These are phyloP conservation scores for Hemichromis elongatus DNA, from an alignment of 2,113 vertebrate species.

Conservation along the genomic window DNA sequence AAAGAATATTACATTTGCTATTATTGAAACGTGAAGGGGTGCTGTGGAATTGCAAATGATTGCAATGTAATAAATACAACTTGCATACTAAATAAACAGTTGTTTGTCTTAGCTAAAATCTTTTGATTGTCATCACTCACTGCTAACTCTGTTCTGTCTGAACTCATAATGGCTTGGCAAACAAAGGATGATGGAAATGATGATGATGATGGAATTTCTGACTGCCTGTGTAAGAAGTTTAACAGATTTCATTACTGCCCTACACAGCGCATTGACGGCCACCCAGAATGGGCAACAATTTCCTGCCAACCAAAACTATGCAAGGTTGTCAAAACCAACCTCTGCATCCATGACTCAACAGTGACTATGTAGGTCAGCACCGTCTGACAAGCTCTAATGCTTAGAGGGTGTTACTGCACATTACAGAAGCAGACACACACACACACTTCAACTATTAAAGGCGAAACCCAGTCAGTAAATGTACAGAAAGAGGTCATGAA, in stretches of 20 bases:
- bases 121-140: not conserved
- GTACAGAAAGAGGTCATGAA: not conserved
- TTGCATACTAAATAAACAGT: not conserved
- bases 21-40: not conserved
- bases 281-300: not conserved
- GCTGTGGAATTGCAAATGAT: not conserved
- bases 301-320: not conserved
- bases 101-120: not conserved
- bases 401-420: not conserved
- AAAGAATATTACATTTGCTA: not conserved
- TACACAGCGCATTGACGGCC: not conserved
- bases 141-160: not conserved
- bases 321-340: constrained; percentile 25
- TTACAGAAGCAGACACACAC: not conserved
- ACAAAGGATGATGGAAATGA: not conserved
- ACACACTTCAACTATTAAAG: not conserved
- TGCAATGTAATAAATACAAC: constrained; percentile 11
- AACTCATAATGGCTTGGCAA: not conserved
- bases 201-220: not conserved
- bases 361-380: constrained; percentile 41
- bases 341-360: constrained; percentile 24
- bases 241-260: not conserved
- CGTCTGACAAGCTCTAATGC: constrained; percentile 28
- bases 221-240: not conserved
- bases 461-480: not conserved